Conservation (phyloP, 1,140 invertebrate genomes). For the Calycopis cecrops region DNA sequence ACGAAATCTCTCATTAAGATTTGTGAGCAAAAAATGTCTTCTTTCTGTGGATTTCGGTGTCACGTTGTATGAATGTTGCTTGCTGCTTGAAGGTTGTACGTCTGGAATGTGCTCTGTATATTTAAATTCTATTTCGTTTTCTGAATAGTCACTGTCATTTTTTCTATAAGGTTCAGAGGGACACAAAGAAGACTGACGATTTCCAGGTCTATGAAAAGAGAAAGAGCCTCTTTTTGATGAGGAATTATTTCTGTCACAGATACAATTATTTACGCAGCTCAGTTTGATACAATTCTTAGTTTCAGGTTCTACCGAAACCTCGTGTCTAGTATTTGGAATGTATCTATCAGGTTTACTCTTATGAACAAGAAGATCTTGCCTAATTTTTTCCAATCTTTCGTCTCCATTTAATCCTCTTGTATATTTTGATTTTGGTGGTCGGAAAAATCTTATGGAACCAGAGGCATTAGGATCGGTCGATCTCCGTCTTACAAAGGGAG, state of each 20-base stretch:
- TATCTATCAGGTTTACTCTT: constrained; percentile 59
- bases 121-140: constrained; percentile 66
- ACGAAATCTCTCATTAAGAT: constrained; percentile 69
- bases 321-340: constrained; percentile 55
- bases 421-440: constrained; percentile 64
- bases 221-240: constrained; percentile 57
- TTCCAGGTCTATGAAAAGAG: constrained; percentile 55
- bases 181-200: constrained; percentile 49
- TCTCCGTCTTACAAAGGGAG: constrained; percentile 53
- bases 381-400: constrained; percentile 63
- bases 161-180: constrained; percentile 45
- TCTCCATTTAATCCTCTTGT: constrained; percentile 61
- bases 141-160: constrained; percentile 43
- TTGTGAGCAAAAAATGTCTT: constrained; percentile 57
- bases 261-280: constrained; percentile 56
- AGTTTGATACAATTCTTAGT: constrained; percentile 46
- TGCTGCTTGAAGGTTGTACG: constrained; percentile 58
- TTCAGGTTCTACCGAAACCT: constrained; percentile 46
- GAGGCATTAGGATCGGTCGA: constrained; percentile 51
- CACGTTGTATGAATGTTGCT: constrained; percentile 61
- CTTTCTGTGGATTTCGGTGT: constrained; percentile 62
- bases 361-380: constrained; percentile 63
- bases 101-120: constrained; percentile 65
- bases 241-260: constrained; percentile 51
- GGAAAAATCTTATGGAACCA: constrained; percentile 60